A percentile compares a stretch with the other conserved stretches of the same genome.
phyloP scores from a whole-genome alignment of 2,113 vertebrate species.

The Marmota monax region DNA sequence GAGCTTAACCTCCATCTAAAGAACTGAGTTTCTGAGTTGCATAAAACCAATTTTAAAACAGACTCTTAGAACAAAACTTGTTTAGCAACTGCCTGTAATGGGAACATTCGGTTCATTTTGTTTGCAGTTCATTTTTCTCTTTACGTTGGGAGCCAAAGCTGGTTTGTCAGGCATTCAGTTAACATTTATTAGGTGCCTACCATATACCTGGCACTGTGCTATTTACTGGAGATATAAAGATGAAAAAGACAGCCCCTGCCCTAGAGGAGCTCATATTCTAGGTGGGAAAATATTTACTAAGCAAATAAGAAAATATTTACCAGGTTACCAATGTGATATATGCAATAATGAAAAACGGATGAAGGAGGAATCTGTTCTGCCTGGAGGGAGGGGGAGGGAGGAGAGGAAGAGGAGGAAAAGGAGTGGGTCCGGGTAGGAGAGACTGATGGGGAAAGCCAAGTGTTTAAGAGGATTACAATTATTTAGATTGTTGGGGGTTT shows the following conservation, averaged over 20 bases:
- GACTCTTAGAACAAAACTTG: constrained; percentile 20
- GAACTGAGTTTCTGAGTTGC: constrained; percentile 37
- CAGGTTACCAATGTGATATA: constrained; percentile 40
- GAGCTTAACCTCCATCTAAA: background rate
- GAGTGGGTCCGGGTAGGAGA: no score
- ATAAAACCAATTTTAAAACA: constrained; percentile 57
- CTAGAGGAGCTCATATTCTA: constrained; percentile 29
- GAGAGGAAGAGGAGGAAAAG: background rate
- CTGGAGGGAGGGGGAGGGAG: background rate
- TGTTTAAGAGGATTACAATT: background rate
- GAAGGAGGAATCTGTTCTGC: constrained; percentile 57
- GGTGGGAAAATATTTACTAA: constrained; percentile 70
- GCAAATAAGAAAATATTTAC: constrained; percentile 74
- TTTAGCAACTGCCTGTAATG: constrained; percentile 26
- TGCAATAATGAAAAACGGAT: constrained; percentile 41
- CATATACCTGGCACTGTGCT: constrained; percentile 43
- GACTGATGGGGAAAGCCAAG: background rate
- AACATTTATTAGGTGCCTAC: constrained; percentile 49
- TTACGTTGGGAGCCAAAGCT: constrained; percentile 57
- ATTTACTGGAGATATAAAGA: constrained; percentile 13
- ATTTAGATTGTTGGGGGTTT: background rate
- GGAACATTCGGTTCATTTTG: constrained; percentile 52
- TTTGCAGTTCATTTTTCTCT: constrained; percentile 56
- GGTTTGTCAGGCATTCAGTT: constrained; percentile 46
- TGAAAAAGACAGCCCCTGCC: constrained; percentile 19